These are phyloP conservation scores for Chironomus riparius DNA, from an alignment of 2,888 invertebrate genomes.

Conservation along the genomic window DNA sequence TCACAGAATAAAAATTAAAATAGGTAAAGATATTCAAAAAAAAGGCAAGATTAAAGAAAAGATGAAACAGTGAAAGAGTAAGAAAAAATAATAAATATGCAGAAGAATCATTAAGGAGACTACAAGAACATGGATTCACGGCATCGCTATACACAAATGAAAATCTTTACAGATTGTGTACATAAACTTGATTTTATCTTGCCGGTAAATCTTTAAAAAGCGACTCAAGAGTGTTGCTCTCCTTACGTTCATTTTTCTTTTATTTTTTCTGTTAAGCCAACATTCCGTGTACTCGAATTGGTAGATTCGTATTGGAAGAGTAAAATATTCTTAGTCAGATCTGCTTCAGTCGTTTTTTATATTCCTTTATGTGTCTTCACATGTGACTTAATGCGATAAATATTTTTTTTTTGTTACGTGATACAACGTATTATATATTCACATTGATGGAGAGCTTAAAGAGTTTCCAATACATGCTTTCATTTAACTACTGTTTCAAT, in stretches of 20 bases:
- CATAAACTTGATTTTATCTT: slow-evolving; percentile 26
- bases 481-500: slow-evolving; percentile 2
- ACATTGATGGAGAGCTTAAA: not conserved
- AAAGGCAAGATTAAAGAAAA: not conserved
- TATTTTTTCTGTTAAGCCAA: not conserved
- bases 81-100: not conserved
- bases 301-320: too few relatives aligned
- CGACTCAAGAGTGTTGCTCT: slow-evolving; percentile 19
- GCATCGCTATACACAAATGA: slow-evolving; percentile 14
- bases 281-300: not conserved
- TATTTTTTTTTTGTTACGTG: not conserved
- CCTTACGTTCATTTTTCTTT: slow-evolving; percentile 11
- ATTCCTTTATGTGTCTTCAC: not conserved
- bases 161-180: slow-evolving; percentile 26
- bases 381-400: not conserved
- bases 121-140: not conserved
- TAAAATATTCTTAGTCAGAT: not conserved
- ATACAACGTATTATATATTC: not conserved
- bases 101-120: not conserved
- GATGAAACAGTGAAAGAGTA: not conserved
- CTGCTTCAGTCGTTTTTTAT: not conserved
- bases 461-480: not conserved
- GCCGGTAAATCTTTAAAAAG: slow-evolving; percentile 18
- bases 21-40: not conserved
- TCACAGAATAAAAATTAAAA: too few relatives aligned